Evolutionary conservation across 2,888 invertebrate genomes (phyloP).

Genomic region (Epistrophe eligans): DNA sequence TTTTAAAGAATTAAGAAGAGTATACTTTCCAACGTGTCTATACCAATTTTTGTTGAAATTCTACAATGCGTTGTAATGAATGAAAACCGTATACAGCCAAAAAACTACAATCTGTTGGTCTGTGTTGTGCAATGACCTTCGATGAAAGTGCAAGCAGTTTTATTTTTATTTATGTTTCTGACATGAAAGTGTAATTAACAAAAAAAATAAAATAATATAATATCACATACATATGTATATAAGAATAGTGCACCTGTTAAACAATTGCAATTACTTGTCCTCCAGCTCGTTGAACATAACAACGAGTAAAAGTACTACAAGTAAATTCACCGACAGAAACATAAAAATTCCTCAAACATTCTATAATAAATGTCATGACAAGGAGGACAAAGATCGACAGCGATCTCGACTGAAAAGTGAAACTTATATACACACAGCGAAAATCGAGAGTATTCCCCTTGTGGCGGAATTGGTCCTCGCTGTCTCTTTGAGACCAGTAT

Average conservation of each 20-base stretch:
- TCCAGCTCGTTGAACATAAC: slow-evolving; percentile 29
- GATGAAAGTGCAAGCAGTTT: slow-evolving; percentile 67
- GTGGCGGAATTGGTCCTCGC: slow-evolving; percentile 64
- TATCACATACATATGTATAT: slow-evolving; percentile 1
- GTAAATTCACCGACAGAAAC: slow-evolving; percentile 18
- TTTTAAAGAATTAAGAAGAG: too few relatives aligned
- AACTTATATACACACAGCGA: slow-evolving; percentile 40
- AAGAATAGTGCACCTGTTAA: slow-evolving; percentile 63
- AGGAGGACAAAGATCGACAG: slow-evolving; percentile 47
- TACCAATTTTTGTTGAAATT: not conserved
- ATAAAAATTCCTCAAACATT: slow-evolving; percentile 60
- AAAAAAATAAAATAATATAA: not conserved
- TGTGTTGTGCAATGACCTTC: slow-evolving; percentile 58
- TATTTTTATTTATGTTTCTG: not conserved
- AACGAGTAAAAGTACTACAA: slow-evolving; percentile 64
- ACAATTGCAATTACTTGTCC: slow-evolving; percentile 48
- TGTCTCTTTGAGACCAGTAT: slow-evolving; percentile 22
- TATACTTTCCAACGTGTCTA: not conserved
- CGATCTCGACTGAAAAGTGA: slow-evolving; percentile 64
- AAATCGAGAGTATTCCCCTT: slow-evolving; percentile 76
- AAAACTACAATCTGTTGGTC: not conserved
- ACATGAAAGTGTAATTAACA: slow-evolving; percentile 45
- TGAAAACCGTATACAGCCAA: not conserved
- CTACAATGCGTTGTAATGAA: not conserved
- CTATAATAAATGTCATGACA: slow-evolving; percentile 48